Conservation (phyloP, 1,140 invertebrate genomes). For the Zaprionus africanus region DNA sequence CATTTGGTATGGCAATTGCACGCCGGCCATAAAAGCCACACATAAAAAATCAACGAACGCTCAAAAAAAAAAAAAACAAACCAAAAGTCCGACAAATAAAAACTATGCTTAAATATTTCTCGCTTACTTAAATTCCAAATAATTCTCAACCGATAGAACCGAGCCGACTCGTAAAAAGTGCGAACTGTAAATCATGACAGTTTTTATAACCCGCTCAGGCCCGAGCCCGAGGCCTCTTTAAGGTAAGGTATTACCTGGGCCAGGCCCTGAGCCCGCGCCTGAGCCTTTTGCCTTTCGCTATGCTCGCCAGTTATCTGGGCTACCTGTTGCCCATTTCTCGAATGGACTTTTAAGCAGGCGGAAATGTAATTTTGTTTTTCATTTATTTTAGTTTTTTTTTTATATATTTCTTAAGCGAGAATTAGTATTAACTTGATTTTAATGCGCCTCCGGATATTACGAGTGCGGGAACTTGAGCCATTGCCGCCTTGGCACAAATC, state of each 20-base stretch:
- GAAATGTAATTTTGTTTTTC: constrained; percentile 51
- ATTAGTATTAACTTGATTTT: constrained; percentile 58
- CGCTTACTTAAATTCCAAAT: constrained; percentile 77
- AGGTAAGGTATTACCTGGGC: constrained; percentile 15
- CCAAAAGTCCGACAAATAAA: constrained; percentile 45
- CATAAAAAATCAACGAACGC: constrained; percentile 41
- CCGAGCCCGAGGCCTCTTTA: too few relatives aligned
- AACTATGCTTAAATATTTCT: constrained; percentile 75
- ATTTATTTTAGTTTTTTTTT: constrained; percentile 10
- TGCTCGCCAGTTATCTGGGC: constrained; percentile 20
- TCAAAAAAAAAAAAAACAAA: constrained; percentile 33
- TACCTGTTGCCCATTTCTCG: constrained; percentile 34
- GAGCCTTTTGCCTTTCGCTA: background rate
- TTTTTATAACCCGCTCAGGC: constrained; percentile 66
- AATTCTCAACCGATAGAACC: constrained; percentile 62
- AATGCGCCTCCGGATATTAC: constrained; percentile 22
- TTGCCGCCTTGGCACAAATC: constrained; percentile 45
- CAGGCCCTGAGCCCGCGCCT: constrained; percentile 10
- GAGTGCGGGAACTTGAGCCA: constrained; percentile 34
- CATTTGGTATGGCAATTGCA: constrained; percentile 61
- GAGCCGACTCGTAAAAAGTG: constrained; percentile 74
- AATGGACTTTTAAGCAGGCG: constrained; percentile 29
- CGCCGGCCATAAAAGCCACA: constrained; percentile 65
- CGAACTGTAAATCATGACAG: constrained; percentile 81
- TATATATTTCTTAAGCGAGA: constrained; percentile 26